Base-by-base conservation (phyloP, 2,888 invertebrate genomes). In the Dolichopus griseipennis region DNA sequence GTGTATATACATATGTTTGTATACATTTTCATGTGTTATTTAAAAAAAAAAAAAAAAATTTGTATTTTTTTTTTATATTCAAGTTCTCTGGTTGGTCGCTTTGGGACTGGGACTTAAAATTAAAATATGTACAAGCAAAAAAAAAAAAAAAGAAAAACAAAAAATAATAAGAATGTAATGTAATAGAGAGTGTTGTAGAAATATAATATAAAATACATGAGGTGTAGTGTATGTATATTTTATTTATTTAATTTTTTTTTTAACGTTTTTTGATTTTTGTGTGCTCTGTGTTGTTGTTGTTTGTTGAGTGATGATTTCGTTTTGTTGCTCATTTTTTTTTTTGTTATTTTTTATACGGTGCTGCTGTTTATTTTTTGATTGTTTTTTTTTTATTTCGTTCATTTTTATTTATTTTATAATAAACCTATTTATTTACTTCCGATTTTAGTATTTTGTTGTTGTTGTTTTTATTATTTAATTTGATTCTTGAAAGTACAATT, bases 61-160 rank as follows among this genome's bases (percentile, higher is more conserved):
- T 52, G 15, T 43, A 10, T 43, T 43, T 43, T 43, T 18, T 52
- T 18, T 52, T 52, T 52, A n/a, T 52, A 6, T 52, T 52, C 52
- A 52, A 41, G 52, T 52, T 52, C 52, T 52, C 52, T 52, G 52
- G 52, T 52, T 52, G 52, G 52, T 52, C 18, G 52, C 52, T 52
- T 52, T 52, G 52, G 52, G 52, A 52, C 52, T 52, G 52, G 52
- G 52, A 52, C 52, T 52, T 52, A 52, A 52, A 52, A 52, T 52
- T 52, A 52, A 52, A 52, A 52, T 52, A 52, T 52, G 52, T 52
- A 52, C 6, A 41, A 1, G 18, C 1, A 15, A 52, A 1, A 52
- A 18, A 7, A 52, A 52, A 52, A 52, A 7, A 52, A 52, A 12
- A 18, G 18, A 18, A 52, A 18, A 12, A 52, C 3, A 52, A 52